Conservation (phyloP, 2,113 vertebrate genomes). For the Hypomesus transpacificus region DNA sequence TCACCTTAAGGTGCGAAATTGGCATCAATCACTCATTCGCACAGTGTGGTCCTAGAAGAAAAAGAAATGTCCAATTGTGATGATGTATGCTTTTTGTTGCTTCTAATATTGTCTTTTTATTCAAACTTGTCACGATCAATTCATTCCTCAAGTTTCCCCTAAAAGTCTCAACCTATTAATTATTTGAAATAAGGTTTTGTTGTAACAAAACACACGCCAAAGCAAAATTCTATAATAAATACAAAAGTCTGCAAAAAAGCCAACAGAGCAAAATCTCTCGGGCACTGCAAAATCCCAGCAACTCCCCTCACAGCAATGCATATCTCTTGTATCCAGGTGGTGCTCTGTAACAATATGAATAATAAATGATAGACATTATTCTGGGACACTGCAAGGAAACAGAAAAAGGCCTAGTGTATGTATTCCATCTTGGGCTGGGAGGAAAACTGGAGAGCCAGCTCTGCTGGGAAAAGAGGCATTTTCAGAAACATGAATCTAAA, state of each 20-base stretch:
- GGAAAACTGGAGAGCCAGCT: background rate
- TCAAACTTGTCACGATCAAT: background rate
- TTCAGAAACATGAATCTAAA: too few relatives aligned
- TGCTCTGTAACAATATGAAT: background rate
- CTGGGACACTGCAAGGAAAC: slow-evolving; percentile 7
- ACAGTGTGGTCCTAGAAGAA: slow-evolving; percentile 51
- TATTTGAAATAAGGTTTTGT: background rate
- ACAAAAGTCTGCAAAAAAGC: too few relatives aligned
- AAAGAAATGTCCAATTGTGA: background rate
- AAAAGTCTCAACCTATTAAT: background rate
- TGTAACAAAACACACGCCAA: too few relatives aligned
- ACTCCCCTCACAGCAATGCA: background rate
- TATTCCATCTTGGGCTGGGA: background rate
- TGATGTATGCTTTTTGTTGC: background rate
- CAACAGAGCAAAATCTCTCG: too few relatives aligned
- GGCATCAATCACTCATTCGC: slow-evolving; percentile 75
- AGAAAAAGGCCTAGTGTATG: background rate
- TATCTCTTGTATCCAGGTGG: background rate
- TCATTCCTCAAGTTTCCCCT: background rate
- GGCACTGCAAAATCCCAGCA: too few relatives aligned
- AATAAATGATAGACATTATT: background rate
- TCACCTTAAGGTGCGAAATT: slow-evolving; percentile 67
- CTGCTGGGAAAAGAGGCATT: too few relatives aligned
- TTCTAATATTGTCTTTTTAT: background rate
- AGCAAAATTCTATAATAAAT: too few relatives aligned